Base-by-base conservation (phyloP, 2,888 invertebrate genomes). In the Nasonovia ribisnigri region DNA sequence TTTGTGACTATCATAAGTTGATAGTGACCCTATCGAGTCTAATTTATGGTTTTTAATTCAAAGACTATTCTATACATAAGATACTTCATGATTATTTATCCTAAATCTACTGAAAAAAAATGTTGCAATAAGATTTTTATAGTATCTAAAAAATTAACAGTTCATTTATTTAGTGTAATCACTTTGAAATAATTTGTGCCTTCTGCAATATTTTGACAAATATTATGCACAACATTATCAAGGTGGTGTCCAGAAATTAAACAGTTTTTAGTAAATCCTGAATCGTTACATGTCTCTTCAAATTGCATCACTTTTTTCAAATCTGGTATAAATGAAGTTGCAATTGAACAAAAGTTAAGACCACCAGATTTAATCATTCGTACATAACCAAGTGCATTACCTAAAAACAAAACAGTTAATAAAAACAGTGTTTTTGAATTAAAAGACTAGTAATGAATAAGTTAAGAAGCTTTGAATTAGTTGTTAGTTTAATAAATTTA, bases 371-470 rank as follows among this genome's bases (percentile, higher is more conserved):
- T 97, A 94, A 99, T 97, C 96, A 99, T 97, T 90, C 99, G 97
- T 10, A 99, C 98, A 95, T 99, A 99, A 4, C 99, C 99, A 97
- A 99, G 97, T 0, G 99, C 98, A 96, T 99, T 99, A 36, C 97
- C 97, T 97, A 60, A 95, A 94, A 93, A 94, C 91, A 94, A 94
- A 57, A 90, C 89, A 5, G 20, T 60, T 26, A 13, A 29, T 42
- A 42, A 2, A 29, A 42, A 90, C 84, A 77, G 24, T 42, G 29
- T 51, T 84, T 84, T 51, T 29, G 4, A 84, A 51, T 3, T 60
- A 43, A 0, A 26, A 91, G 11, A 54, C 3, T 29, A n/a, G n/a
- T n/a, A n/a, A n/a, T n/a, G n/a, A n/a, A n/a, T n/a, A 46, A 26
- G 29, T 6, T 24, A n/a, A 54, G 29, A 91, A 57, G 24, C 13